phyloP scores from a whole-genome alignment of 2,888 invertebrate species.

The Halictus quadricinctus region DNA sequence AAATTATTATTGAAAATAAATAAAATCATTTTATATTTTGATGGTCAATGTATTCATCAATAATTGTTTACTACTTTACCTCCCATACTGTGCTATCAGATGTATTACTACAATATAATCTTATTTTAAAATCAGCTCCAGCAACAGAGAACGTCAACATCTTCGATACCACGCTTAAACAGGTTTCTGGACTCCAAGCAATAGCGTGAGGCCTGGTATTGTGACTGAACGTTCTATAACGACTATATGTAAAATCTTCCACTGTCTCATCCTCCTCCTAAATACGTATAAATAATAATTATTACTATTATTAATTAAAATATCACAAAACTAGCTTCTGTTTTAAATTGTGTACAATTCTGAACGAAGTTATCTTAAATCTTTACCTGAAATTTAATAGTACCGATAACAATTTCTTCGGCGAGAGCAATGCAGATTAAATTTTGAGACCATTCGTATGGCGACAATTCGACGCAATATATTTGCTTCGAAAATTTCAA shows the following conservation, averaged over 20 bases:
- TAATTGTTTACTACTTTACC: conserved; percentile 73
- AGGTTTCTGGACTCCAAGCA: conserved; percentile 86
- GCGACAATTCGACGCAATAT: conserved; percentile 85
- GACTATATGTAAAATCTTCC: conserved; percentile 84
- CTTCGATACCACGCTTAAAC: conserved; percentile 85
- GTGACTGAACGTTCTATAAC: conserved; percentile 84
- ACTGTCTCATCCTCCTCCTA: conserved; percentile 83
- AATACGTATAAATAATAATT: conserved; percentile 54
- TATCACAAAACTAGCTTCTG: not conserved
- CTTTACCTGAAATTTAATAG: conserved; percentile 84
- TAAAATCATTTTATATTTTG: not conserved
- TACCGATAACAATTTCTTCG: conserved; percentile 84
- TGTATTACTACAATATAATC: conserved; percentile 85
- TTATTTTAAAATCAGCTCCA: conserved; percentile 84
- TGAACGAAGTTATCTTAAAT: not conserved
- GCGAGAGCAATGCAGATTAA: conserved; percentile 85
- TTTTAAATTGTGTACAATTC: not conserved
- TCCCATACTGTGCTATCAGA: conserved; percentile 83
- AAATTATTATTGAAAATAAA: conserved; percentile 5
- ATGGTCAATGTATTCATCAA: not conserved
- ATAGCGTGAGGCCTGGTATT: conserved; percentile 84
- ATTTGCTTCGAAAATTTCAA: conserved; percentile 84
- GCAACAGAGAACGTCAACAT: conserved; percentile 84
- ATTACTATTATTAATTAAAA: not conserved
- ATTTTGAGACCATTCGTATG: conserved; percentile 87